Conservation (phyloP, 1,140 invertebrate genomes). For the Armadillidium nasatum region DNA sequence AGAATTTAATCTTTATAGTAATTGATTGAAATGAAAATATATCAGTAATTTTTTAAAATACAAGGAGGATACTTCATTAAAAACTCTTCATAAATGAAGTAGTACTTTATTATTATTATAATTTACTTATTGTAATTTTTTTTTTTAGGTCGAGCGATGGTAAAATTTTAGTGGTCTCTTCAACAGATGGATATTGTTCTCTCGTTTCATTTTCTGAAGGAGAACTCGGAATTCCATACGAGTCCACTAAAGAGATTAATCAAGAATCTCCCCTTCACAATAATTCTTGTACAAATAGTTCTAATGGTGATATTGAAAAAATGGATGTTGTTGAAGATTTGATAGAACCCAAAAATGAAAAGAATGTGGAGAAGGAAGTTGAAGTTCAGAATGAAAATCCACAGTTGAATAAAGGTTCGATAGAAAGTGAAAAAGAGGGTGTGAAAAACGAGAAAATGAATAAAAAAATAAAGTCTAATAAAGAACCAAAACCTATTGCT, state of each 20-base stretch:
- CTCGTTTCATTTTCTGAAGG: slow-evolving; percentile 73
- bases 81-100: not conserved
- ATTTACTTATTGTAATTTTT: too few relatives aligned
- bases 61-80: not conserved
- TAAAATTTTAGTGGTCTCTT: slow-evolving; percentile 72
- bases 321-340: slow-evolving; percentile 1
- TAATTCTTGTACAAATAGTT: too few relatives aligned
- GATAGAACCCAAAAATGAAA: not conserved
- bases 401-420: too few relatives aligned
- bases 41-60: too few relatives aligned
- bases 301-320: not conserved
- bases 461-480: too few relatives aligned
- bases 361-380: not conserved
- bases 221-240: slow-evolving; percentile 77
- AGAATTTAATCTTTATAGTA: too few relatives aligned
- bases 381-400: not conserved
- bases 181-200: slow-evolving; percentile 93
- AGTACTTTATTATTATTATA: not conserved
- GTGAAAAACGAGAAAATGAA: too few relatives aligned
- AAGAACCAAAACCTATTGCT: too few relatives aligned
- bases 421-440: too few relatives aligned
- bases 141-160: slow-evolving; percentile 72
- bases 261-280: too few relatives aligned
- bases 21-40: too few relatives aligned
- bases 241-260: too few relatives aligned